Percentiles rank a stretch among this genome's conserved stretches.
These are phyloP conservation scores for Mustelus asterias DNA, from an alignment of 2,113 vertebrate species.

Conservation along the genomic window DNA sequence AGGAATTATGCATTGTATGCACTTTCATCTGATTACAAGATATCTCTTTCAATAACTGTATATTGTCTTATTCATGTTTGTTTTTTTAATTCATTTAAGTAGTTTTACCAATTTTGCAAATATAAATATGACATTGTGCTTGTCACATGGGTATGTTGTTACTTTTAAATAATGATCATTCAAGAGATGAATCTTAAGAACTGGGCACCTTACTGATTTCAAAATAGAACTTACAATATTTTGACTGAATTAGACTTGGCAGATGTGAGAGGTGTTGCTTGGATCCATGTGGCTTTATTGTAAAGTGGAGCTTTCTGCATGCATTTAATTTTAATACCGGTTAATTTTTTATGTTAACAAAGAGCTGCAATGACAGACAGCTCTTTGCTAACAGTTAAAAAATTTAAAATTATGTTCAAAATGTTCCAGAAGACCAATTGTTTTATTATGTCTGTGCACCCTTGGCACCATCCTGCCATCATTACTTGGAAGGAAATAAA, in stretches of 20 bases:
- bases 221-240: neutral
- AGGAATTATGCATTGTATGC: neutral
- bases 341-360: neutral
- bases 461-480: neutral
- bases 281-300: neutral
- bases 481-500: slow-evolving; percentile 19
- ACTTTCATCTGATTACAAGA: neutral
- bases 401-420: neutral
- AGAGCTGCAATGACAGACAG: neutral
- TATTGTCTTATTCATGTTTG: too few relatives aligned
- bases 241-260: neutral
- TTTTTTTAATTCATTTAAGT: too few relatives aligned
- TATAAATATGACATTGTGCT: neutral
- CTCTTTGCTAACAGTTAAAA: neutral
- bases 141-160: neutral
- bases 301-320: neutral
- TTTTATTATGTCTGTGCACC: neutral
- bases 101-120: neutral
- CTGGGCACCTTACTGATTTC: neutral
- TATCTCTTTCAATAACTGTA: too few relatives aligned
- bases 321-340: neutral
- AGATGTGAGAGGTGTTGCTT: neutral
- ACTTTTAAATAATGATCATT: neutral
- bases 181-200: neutral
- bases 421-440: neutral